These are phyloP conservation scores for Amphiprion clarkii DNA, from an alignment of 2,797 vertebrate genomes.

Conservation along the genomic window DNA sequence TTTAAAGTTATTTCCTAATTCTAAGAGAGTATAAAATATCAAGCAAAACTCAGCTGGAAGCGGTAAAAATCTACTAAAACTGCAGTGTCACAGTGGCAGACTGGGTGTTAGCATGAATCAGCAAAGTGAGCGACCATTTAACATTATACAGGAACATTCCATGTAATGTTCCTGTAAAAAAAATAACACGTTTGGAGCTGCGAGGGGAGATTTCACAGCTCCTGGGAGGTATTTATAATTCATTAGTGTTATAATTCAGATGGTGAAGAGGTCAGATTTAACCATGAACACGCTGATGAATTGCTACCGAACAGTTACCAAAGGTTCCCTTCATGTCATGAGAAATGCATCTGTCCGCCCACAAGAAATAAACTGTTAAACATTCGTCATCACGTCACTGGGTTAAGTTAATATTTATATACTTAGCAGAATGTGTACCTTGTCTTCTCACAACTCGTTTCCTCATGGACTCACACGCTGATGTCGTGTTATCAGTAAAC, in stretches of 20 bases:
- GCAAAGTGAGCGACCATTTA: no score
- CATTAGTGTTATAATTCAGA: background rate
- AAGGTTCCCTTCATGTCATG: no score
- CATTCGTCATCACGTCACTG: background rate
- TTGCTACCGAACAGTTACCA: no score
- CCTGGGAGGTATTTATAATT: no score
- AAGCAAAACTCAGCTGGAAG: background rate
- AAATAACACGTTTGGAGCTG: no score
- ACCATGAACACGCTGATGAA: background rate
- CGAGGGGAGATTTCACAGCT: no score
- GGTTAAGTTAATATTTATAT: conserved; percentile 13
- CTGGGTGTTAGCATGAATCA: no score
- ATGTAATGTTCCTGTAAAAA: no score
- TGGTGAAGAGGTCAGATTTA: background rate
- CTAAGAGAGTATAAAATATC: background rate
- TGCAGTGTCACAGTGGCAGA: no score
- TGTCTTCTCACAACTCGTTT: conserved; percentile 13
- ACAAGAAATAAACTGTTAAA: background rate
- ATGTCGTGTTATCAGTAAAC: background rate
- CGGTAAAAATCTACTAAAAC: background rate
- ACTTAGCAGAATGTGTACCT: background rate
- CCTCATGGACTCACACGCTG: conserved; percentile 14
- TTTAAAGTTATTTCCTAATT: no score
- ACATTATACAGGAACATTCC: no score
- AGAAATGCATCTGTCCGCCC: background rate